Evolutionary conservation across 2,888 invertebrate genomes (phyloP).

Genomic region (Cremastinae sp.): DNA sequence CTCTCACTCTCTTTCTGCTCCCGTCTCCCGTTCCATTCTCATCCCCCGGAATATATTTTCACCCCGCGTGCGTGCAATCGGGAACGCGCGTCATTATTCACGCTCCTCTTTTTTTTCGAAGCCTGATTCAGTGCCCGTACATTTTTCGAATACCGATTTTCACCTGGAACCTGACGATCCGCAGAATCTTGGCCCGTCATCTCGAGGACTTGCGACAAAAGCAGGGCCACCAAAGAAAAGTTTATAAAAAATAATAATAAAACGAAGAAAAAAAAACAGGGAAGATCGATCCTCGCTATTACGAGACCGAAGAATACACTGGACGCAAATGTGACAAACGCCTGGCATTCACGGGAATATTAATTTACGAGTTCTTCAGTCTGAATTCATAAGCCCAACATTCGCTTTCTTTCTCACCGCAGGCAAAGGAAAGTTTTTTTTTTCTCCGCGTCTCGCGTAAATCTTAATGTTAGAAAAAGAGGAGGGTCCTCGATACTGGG

Average conservation of each 20-base stretch:
- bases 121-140: conserved; percentile 37
- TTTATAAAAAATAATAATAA: conserved; percentile 38
- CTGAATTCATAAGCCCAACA: conserved; percentile 33
- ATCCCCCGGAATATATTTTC: conserved; percentile 52
- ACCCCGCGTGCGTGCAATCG: conserved; percentile 33
- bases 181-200: conserved; percentile 26
- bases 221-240: conserved; percentile 40
- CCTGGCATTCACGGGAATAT: conserved; percentile 42
- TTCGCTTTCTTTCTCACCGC: conserved; percentile 47
- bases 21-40: conserved; percentile 34
- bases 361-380: conserved; percentile 52
- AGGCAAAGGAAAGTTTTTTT: conserved; percentile 33
- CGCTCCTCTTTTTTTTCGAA: conserved; percentile 26
- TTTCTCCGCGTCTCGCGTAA: conserved; percentile 55
- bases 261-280: conserved; percentile 13
- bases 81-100: conserved; percentile 53
- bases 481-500: conserved; percentile 13
- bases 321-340: conserved; percentile 46
- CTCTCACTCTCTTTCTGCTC: conserved; percentile 27
- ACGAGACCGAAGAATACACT: conserved; percentile 28
- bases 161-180: conserved; percentile 42
- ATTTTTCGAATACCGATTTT: conserved; percentile 30
- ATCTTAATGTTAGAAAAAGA: conserved; percentile 56
- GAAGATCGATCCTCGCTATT: conserved; percentile 24
- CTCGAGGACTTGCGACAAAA: conserved; percentile 54